Conservation (phyloP, 2,888 invertebrate species). For the Volucella inanis region DNA sequence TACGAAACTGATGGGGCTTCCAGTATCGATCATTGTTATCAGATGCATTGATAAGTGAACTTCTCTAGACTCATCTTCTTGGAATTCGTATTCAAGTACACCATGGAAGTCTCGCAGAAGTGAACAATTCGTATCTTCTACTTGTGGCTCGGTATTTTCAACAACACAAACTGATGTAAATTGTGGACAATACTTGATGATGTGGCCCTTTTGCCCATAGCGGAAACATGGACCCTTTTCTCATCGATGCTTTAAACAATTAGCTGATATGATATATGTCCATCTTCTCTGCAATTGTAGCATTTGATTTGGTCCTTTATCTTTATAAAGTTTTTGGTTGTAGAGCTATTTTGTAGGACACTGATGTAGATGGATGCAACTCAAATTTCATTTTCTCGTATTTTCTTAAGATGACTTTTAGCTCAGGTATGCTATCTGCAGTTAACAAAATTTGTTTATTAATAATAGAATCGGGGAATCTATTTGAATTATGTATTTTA, state of each 20-base stretch:
- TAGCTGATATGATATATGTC: no score
- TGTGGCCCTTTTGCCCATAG: no score
- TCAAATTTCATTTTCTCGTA: slow-evolving; percentile 37
- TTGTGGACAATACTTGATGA: no score
- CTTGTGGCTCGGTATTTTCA: neutral
- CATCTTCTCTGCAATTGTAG: no score
- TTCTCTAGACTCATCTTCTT: neutral
- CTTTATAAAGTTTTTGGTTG: no score
- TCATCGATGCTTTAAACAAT: no score
- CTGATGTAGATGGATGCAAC: no score
- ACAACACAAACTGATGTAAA: slow-evolving; percentile 9
- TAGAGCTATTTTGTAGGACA: no score
- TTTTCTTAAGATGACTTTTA: slow-evolving; percentile 20
- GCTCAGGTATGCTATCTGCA: slow-evolving; percentile 26
- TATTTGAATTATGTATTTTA: slow-evolving; percentile 33
- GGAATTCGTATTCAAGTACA: slow-evolving; percentile 3
- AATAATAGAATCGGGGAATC: slow-evolving; percentile 32
- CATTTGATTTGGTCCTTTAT: neutral
- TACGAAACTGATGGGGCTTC: slow-evolving; percentile 30
- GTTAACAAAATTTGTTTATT: slow-evolving; percentile 41
- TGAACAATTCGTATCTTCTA: neutral
- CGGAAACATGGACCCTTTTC: no score
- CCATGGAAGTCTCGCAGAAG: slow-evolving; percentile 38
- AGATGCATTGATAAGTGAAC: neutral
- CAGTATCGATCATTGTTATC: slow-evolving; percentile 15